Evolutionary conservation across 2,113 vertebrate genomes (phyloP).

Genomic region (Chionodraco myersi): DNA sequence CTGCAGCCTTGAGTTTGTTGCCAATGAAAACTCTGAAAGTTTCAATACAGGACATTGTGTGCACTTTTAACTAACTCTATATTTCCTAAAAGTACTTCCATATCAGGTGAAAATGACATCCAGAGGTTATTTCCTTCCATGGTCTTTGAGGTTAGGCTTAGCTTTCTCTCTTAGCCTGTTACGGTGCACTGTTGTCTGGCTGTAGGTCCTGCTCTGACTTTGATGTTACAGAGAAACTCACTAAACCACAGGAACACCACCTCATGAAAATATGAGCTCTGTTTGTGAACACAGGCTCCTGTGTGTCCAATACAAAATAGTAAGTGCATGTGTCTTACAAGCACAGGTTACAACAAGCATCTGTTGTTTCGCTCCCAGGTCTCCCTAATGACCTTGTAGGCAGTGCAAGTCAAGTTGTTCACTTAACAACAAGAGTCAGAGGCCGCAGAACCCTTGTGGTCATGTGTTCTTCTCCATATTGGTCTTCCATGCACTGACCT

Average conservation of each 20-base stretch:
- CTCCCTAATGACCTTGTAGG: constrained; percentile 60
- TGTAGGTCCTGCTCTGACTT: constrained; percentile 54
- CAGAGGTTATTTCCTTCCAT: constrained; percentile 7
- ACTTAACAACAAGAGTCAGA: constrained; percentile 37
- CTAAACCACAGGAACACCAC: constrained; percentile 70
- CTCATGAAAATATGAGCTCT: constrained; percentile 74
- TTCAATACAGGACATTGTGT: constrained; percentile 29
- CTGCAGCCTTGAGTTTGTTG: not conserved
- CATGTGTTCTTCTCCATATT: not conserved
- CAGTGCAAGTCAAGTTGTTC: constrained; percentile 26
- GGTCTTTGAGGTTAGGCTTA: not conserved
- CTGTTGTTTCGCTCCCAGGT: constrained; percentile 65
- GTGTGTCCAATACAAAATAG: constrained; percentile 63
- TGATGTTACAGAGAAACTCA: constrained; percentile 67
- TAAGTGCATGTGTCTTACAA: constrained; percentile 48
- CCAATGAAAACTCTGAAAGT: constrained; percentile 1
- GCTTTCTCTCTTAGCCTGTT: constrained; percentile 29
- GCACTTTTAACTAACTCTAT: not conserved
- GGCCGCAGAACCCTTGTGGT: not conserved
- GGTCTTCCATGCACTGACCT: not conserved
- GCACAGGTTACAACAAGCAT: constrained; percentile 74
- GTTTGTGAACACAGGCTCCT: constrained; percentile 68
- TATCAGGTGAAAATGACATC: constrained; percentile 35
- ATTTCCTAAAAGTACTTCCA: not conserved
- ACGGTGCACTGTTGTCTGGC: constrained; percentile 40